phyloP scores from a whole-genome alignment of 2,113 vertebrate genomes.

The Ciconia maguari region DNA sequence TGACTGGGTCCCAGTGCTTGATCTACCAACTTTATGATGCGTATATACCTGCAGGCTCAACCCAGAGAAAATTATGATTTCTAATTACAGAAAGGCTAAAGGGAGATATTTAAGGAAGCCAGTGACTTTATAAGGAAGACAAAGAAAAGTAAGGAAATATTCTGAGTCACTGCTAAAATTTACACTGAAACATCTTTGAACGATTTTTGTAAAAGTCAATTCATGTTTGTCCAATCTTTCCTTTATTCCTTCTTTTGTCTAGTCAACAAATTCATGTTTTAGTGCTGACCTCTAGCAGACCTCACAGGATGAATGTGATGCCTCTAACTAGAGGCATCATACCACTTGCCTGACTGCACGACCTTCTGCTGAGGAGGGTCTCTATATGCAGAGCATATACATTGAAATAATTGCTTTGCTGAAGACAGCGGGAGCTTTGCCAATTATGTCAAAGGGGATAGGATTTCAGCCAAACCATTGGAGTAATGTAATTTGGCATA shows the following conservation, averaged over 20 bases:
- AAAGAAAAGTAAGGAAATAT: not conserved
- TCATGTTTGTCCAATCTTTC: not conserved
- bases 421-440: not conserved
- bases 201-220: not conserved
- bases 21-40: not conserved
- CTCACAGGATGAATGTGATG: not conserved
- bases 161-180: not conserved
- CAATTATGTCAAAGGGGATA: conserved; percentile 8
- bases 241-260: not conserved
- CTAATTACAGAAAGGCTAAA: not conserved
- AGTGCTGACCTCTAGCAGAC: not conserved
- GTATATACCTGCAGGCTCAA: not conserved
- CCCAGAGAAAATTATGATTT: not conserved
- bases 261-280: not conserved
- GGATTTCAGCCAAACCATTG: conserved; percentile 33
- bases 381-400: not conserved
- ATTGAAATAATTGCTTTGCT: conserved; percentile 7
- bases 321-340: not conserved
- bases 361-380: not conserved
- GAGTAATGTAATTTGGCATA: conserved; percentile 41
- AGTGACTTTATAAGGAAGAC: not conserved
- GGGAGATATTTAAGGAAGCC: not conserved
- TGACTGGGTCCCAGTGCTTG: not conserved
- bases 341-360: not conserved
- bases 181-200: not conserved